These are phyloP conservation scores for Andrena fulva DNA, from an alignment of 2,888 invertebrate genomes.

Conservation along the genomic window DNA sequence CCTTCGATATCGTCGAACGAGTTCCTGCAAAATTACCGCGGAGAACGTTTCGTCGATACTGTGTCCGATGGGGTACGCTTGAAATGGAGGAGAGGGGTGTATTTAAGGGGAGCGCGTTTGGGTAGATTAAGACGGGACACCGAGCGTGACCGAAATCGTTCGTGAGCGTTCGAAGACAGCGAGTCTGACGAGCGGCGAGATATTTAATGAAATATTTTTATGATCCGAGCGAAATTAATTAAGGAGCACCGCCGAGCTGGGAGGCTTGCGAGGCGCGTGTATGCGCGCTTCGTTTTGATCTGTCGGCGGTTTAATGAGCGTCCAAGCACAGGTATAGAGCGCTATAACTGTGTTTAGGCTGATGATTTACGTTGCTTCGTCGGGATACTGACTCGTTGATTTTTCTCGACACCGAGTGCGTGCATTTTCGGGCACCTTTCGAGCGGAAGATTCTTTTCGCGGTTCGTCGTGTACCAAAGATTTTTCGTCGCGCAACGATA, in stretches of 20 bases:
- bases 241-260: background rate
- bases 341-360: background rate
- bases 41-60: slow-evolving; percentile 23
- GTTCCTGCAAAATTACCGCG: slow-evolving; percentile 43
- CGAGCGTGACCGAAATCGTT: slow-evolving; percentile 17
- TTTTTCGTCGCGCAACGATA: slow-evolving; percentile 21
- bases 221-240: background rate
- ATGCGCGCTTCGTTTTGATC: slow-evolving; percentile 15
- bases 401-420: background rate
- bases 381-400: slow-evolving; percentile 4
- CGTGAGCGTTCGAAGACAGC: slow-evolving; percentile 22
- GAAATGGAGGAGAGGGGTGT: background rate
- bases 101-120: background rate
- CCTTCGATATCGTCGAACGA: slow-evolving; percentile 23
- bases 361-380: slow-evolving; percentile 5
- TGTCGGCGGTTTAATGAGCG: slow-evolving; percentile 1
- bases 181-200: slow-evolving; percentile 27
- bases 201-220: slow-evolving; percentile 51
- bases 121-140: slow-evolving; percentile 11
- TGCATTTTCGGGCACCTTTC: background rate
- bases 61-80: slow-evolving; percentile 16
- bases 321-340: background rate
- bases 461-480: background rate
- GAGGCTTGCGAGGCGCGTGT: background rate
- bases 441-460: background rate